These are phyloP conservation scores for Lapara coniferarum DNA, from an alignment of 2,888 invertebrate genomes.

Conservation along the genomic window DNA sequence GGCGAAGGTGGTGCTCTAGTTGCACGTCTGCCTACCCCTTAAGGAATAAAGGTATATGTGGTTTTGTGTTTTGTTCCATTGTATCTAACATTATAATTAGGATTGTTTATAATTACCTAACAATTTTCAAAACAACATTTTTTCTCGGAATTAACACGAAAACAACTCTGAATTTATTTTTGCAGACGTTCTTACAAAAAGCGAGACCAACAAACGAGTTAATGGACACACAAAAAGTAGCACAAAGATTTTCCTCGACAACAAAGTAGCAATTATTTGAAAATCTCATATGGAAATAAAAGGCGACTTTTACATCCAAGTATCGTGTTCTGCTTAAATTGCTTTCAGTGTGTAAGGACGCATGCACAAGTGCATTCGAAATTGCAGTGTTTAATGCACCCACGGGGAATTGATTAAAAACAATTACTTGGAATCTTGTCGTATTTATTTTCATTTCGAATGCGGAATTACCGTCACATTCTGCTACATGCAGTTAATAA, in stretches of 20 bases:
- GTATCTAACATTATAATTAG: background rate
- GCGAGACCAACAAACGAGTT: constrained; percentile 24
- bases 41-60: too few relatives aligned
- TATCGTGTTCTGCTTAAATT: constrained; percentile 19
- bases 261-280: constrained; percentile 33
- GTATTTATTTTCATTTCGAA: background rate
- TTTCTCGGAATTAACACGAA: constrained; percentile 12
- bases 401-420: background rate
- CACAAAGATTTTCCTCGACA: constrained; percentile 29
- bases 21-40: too few relatives aligned
- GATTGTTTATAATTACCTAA: background rate
- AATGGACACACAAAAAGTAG: constrained; percentile 28
- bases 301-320: constrained; percentile 20
- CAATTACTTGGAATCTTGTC: background rate
- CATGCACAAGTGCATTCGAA: background rate
- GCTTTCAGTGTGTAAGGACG: constrained; percentile 12
- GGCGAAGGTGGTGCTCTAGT: too few relatives aligned
- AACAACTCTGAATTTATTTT: constrained; percentile 24
- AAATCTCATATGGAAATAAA: constrained; percentile 27
- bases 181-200: constrained; percentile 24
- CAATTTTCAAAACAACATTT: constrained; percentile 10
- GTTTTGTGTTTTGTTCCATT: too few relatives aligned
- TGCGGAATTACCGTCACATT: background rate
- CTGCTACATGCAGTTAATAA: background rate
- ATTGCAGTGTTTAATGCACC: background rate